Evolutionary conservation across 2,888 invertebrate species (phyloP), one percentile per base, ranked within the genome.

Genomic region (Mesopsocus fuscifrons): DNA sequence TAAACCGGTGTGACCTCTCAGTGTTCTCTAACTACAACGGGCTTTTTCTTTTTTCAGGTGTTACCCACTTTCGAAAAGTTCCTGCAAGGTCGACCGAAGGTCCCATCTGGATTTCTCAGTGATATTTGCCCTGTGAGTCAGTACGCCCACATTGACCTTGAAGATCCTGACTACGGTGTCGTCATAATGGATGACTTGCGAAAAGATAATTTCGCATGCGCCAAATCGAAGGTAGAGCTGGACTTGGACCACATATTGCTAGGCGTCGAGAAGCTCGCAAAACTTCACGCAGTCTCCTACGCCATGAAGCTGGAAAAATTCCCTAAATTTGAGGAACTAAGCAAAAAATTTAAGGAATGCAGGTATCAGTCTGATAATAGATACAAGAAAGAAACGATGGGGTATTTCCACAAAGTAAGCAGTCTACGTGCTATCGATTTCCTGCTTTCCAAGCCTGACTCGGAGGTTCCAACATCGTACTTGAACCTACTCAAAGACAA

Each of bases 131-230:
- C 38, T 3, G 5, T 18, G 15, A 18, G 20, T 5, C 20, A 38
- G 6, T 17, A 38, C 11, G 38, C 38, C 3, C n/a, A 5, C 8
- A 17, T 20, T n/a, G 38, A 38, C 11, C 3, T 34, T 6, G 34
- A 34, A 34, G 9, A 13, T 13, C 38, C 38, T 13, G 38, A 5
- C 3, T 20, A 38, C 8, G 17, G 20, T 4, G 4, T 38, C 4
- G 18, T 38, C 20, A 21, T 38, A 18, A n/a, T 38, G 16, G 16
- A 38, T 6, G 38, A 38, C 20, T 38, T 38, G 20, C 17, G 38
- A 18, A 15, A 38, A 18, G 5, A 3, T 3, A 20, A 20, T 11
- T 38, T 5, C 20, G 4, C 5, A 11, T 6, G 6, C 17, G 38
- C 38, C 3, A 20, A 18, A 6, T 38, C 38, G 4, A 38, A 38